These are phyloP conservation scores for Drosophila takahashii DNA, from an alignment of 1,140 invertebrate genomes.

Conservation along the genomic window DNA sequence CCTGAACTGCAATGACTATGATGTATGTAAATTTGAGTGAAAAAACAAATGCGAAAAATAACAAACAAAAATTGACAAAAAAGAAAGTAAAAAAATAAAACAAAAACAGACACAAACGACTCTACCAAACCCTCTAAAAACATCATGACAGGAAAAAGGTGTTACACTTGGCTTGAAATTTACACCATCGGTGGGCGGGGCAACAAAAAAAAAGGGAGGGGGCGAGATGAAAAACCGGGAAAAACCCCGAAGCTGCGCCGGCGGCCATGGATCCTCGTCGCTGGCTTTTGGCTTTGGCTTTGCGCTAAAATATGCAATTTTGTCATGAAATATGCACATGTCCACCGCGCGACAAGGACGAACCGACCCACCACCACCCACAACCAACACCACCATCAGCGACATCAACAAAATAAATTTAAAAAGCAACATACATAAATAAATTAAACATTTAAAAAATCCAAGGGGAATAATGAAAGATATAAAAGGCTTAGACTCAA, in stretches of 20 bases:
- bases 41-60: constrained; percentile 28
- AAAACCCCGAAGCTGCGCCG: constrained; percentile 5
- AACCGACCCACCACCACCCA: constrained; percentile 34
- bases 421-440: constrained; percentile 63
- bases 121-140: constrained; percentile 40
- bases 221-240: not conserved
- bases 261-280: constrained; percentile 23
- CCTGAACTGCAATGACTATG: constrained; percentile 45
- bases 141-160: constrained; percentile 73
- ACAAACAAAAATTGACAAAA: constrained; percentile 1
- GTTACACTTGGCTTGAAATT: constrained; percentile 74
- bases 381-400: constrained; percentile 21
- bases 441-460: constrained; percentile 69
- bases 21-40: constrained; percentile 52
- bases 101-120: constrained; percentile 32
- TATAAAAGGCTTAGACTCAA: constrained; percentile 1
- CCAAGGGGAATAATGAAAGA: constrained; percentile 47
- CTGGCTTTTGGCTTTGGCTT: constrained; percentile 54
- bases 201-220: not conserved
- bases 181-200: constrained; percentile 40
- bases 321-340: constrained; percentile 79
- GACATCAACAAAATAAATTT: constrained; percentile 53
- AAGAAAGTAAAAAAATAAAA: constrained; percentile 21
- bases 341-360: constrained; percentile 59
- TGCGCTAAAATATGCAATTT: constrained; percentile 75